Conservation (phyloP, 2,113 vertebrate genomes). For the Tachysurus vachellii region DNA sequence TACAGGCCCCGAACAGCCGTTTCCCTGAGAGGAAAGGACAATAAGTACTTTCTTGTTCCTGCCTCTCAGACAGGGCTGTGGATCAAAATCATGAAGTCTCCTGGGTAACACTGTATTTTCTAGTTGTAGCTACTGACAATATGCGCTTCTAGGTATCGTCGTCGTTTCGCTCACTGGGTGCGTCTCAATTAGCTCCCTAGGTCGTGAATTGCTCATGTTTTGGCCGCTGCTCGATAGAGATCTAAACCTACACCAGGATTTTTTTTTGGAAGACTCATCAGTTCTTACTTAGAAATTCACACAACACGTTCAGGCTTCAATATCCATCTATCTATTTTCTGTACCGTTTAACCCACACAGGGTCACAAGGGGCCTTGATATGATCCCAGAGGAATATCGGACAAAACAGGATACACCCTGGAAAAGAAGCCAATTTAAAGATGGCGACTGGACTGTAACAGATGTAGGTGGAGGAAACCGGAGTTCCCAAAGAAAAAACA, state of each 20-base stretch:
- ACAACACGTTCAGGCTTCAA: background rate
- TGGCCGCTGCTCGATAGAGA: background rate
- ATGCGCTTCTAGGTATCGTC: background rate
- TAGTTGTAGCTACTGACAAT: background rate
- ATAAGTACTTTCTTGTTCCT: conserved; percentile 19
- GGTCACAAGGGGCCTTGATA: too few relatives aligned
- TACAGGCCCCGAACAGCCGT: background rate
- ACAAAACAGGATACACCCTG: too few relatives aligned
- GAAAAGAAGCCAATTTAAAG: too few relatives aligned
- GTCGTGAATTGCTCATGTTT: too few relatives aligned
- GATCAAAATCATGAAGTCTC: background rate
- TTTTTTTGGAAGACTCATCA: background rate
- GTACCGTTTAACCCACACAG: too few relatives aligned
- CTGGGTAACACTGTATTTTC: background rate
- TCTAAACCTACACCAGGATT: background rate
- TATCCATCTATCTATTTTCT: too few relatives aligned
- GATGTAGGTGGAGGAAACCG: too few relatives aligned
- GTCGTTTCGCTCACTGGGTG: background rate
- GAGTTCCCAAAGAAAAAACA: too few relatives aligned
- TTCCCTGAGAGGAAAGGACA: background rate
- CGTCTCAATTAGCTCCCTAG: too few relatives aligned
- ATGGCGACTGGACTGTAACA: too few relatives aligned
- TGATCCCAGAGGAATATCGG: too few relatives aligned
- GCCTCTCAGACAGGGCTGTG: background rate
- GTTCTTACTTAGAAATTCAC: background rate